These are phyloP conservation scores for Erpobdella octoculata DNA, from an alignment of 2,888 invertebrate species.

Conservation along the genomic window DNA sequence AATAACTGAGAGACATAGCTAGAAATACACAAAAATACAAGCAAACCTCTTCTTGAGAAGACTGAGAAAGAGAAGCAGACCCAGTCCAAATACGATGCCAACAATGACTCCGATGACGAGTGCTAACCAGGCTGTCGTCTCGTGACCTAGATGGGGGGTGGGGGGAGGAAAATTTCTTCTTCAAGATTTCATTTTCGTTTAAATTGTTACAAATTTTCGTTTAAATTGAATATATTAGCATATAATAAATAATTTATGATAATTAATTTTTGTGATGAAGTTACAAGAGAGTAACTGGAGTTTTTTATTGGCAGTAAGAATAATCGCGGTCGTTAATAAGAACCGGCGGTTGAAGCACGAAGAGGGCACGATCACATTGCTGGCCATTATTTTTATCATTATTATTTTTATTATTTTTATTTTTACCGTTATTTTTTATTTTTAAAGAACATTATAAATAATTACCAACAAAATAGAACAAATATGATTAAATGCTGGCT, in stretches of 20 bases:
- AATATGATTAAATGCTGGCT: no score
- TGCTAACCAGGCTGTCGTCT: conserved; percentile 20
- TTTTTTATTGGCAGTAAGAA: neutral
- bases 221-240: neutral
- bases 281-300: neutral
- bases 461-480: no score
- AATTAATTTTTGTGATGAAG: neutral
- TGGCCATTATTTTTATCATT: no score
- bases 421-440: no score
- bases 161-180: no score
- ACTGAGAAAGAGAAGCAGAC: conserved; percentile 15
- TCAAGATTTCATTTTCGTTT: neutral
- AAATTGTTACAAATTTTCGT: neutral
- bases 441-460: no score
- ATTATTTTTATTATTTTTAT: no score
- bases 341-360: no score
- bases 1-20: neutral
- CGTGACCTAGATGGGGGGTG: conserved; percentile 2
- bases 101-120: conserved; percentile 23
- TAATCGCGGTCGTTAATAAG: neutral
- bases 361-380: no score
- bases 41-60: conserved; percentile 21
- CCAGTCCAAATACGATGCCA: conserved; percentile 19
- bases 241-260: neutral
- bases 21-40: neutral